These are phyloP conservation scores for Poecilia wingei DNA, from an alignment of 2,797 vertebrate species.

Conservation along the genomic window DNA sequence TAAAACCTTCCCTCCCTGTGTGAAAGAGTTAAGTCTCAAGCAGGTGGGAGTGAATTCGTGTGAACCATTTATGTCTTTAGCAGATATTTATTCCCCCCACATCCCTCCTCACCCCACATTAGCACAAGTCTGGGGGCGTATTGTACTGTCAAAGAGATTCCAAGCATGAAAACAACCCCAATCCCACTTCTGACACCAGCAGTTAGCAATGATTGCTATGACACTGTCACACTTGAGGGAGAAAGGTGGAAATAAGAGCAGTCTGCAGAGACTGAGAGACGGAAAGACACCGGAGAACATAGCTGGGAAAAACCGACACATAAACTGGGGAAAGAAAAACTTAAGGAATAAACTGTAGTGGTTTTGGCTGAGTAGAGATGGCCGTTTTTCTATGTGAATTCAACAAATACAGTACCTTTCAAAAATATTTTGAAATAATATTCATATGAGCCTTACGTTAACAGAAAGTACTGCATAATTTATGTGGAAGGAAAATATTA, in stretches of 20 bases:
- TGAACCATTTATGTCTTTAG: conserved; percentile 80
- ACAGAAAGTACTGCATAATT: neutral
- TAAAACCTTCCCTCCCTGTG: conserved; percentile 77
- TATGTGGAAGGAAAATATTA: neutral
- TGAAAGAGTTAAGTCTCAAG: conserved; percentile 82
- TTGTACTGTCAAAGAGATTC: conserved; percentile 80
- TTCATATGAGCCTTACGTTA: neutral
- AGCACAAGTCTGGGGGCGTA: conserved; percentile 74
- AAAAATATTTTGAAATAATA: neutral
- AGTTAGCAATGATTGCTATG: conserved; percentile 72
- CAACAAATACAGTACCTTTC: neutral
- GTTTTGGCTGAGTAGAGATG: conserved; percentile 21
- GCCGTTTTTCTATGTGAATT: conserved; percentile 19
- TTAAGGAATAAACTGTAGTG: conserved; percentile 36
- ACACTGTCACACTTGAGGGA: conserved; percentile 67
- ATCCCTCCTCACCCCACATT: conserved; percentile 46
- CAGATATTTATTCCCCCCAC: conserved; percentile 70
- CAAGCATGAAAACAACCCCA: conserved; percentile 73
- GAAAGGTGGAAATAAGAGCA: conserved; percentile 56
- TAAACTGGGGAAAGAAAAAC: conserved; percentile 35
- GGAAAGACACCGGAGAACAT: conserved; percentile 46
- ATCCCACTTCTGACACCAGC: conserved; percentile 77
- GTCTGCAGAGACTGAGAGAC: conserved; percentile 46
- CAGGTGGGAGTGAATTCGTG: conserved; percentile 82
- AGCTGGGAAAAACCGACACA: conserved; percentile 28